Base-by-base conservation (phyloP, 92 coral and sea anemone genomes). In the Parazoanthus atlanticus region DNA sequence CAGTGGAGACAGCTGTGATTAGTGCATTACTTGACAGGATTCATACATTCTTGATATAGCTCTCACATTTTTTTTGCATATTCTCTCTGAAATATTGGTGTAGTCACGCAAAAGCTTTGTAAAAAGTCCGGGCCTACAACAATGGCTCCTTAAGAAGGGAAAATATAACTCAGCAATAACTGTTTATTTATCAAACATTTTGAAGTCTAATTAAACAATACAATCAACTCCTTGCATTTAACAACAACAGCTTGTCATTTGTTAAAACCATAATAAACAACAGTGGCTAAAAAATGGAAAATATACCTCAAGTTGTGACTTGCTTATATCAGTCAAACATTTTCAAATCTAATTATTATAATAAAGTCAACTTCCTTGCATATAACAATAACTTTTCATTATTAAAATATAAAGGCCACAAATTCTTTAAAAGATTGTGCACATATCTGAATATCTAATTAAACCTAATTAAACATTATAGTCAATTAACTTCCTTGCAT, bases 161-260 rank as follows among this genome's bases (percentile, higher is more conserved):
- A 76, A 76, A 76, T 76, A 76, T 76, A 76, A 75, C 80, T 41
- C 80, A 76, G 21, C 80, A 76, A 76, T 40, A 76, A 21, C 16
- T 38, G 58, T 76, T 76, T 76, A 76, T 76, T 40, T 38, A 76
- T 76, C 80, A 76, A 76, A 76, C 80, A 76, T 76, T 76, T 76
- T 76, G 80, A 76, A 76, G 40, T 76, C 80, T 76, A 76, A 76
- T 76, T 41, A 76, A 76, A 76, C 80, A 76, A 29, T 76, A 76
- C 80, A 76, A 41, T 76, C 80, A 41, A 76, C 56, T 75, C 80
- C 80, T 76, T 74, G 79, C 79, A 74, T 74, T 74, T 74, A 74
- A 74, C 79, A 74, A 74, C 79, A 74, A 74, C 79, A 74, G 79
- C 79, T 74, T 74, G 79, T 74, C 79, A 74, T 74, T n/a, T 74